Evolutionary conservation across 2,888 invertebrate species (phyloP), one percentile per base, ranked within the genome.

Genomic region (Melanostoma scalare): DNA sequence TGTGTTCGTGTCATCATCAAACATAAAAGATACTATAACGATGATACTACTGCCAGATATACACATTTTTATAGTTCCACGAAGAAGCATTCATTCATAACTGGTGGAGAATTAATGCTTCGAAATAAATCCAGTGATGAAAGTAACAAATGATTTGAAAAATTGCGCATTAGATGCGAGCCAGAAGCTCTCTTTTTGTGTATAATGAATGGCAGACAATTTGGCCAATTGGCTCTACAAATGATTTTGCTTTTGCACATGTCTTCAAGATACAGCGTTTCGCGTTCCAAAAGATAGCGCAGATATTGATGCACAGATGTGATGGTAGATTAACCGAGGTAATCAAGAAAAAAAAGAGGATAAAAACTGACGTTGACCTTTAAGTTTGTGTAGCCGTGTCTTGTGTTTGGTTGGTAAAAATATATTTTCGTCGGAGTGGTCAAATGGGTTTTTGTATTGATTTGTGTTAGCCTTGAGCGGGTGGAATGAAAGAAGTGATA

Each of bases 111-210:
- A 79, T 53, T 79, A 71, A 69, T 84, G 74, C 69, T 78, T 56
- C 53, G 58, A 69, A 84, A 84, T 84, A 84, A 84, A 84, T 84
- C 84, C 74, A 53, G 38, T 71, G 84, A 78, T 84, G 84, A 79
- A 55, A 84, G 79, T 74, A 79, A 84, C 84, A 84, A 84, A 84
- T 84, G 84, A 79, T 79, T 79, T 84, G 84, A 84, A 84, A 84
- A 84, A 84, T 84, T 84, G 84, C 84, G 84, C 84, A 84, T 84
- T 84, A 84, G 84, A 84, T 55, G 74, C 63, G n/a, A 60, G 58
- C 63, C 79, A 73, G 74, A 69, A 74, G 82, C 69, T 74, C 53
- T 69, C 35, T 44, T 63, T 61, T 56, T 58, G 46, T 46, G 20
- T 31, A 40, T 79, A 79, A 84, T 84, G 40, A 74, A 84, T 79